These are phyloP conservation scores for Salticus scenicus DNA, from an alignment of 2,888 invertebrate species.

Conservation along the genomic window DNA sequence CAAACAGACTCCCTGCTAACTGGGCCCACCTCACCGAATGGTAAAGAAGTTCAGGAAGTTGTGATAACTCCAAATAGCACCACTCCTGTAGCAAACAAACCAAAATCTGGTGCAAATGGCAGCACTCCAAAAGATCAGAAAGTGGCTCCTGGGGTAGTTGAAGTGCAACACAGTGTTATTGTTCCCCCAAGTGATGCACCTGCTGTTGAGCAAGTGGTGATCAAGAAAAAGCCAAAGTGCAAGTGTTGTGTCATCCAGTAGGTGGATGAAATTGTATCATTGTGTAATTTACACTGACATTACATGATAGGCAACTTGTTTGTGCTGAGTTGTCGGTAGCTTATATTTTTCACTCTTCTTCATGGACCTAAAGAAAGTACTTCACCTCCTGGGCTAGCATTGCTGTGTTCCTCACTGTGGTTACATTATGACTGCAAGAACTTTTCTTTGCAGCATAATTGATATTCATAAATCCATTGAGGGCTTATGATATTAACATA, in stretches of 20 bases:
- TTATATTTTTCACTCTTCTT: slow-evolving; percentile 33
- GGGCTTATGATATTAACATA: not conserved
- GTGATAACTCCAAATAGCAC: slow-evolving; percentile 19
- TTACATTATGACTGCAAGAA: not conserved
- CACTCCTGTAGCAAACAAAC: not conserved
- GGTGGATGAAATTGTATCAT: slow-evolving; percentile 2
- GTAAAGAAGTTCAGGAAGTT: slow-evolving; percentile 31
- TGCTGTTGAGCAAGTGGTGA: slow-evolving; percentile 92
- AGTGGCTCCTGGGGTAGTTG: slow-evolving; percentile 79
- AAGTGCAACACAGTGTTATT: slow-evolving; percentile 84
- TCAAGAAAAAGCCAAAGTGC: slow-evolving; percentile 96
- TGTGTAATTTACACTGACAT: not conserved
- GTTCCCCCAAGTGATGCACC: slow-evolving; percentile 80
- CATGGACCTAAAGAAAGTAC: not conserved
- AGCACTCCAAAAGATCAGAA: slow-evolving; percentile 59
- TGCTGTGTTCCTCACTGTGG: slow-evolving; percentile 16
- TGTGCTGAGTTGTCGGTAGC: slow-evolving; percentile 20
- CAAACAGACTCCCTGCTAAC: slow-evolving; percentile 40
- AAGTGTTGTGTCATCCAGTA: slow-evolving; percentile 84
- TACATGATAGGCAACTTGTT: slow-evolving; percentile 3
- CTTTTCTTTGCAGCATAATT: not conserved
- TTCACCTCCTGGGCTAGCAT: slow-evolving; percentile 8
- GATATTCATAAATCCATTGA: not conserved
- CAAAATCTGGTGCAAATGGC: slow-evolving; percentile 71
- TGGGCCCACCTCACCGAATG: not conserved